Percentiles rank a stretch among this genome's conserved stretches.
These are phyloP conservation scores for Luidia sarsii DNA, from an alignment of 53 echinoderm and acorn worm genomes.

Conservation along the genomic window DNA sequence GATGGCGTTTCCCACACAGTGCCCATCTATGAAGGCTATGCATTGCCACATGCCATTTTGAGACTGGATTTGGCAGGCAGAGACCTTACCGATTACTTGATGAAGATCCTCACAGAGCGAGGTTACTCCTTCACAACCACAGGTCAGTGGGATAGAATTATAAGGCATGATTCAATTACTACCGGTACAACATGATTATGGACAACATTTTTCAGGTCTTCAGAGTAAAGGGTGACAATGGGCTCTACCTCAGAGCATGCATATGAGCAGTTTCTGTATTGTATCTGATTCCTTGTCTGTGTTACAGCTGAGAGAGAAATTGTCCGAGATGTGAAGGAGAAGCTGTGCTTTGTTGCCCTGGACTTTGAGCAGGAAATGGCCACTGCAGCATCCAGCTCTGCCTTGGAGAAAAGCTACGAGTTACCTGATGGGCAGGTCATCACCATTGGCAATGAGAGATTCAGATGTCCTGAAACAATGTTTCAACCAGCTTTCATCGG, in stretches of 20 bases:
- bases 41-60: constrained; percentile 82
- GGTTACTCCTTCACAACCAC: constrained; percentile 85
- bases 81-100: constrained; percentile 76
- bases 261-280: background rate
- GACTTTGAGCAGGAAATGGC: constrained; percentile 65
- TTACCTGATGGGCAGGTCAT: constrained; percentile 57
- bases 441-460: constrained; percentile 73
- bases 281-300: background rate
- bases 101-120: constrained; percentile 79
- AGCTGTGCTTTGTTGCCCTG: constrained; percentile 59
- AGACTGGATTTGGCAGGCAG: constrained; percentile 71
- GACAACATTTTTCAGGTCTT: background rate
- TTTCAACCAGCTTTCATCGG: constrained; percentile 89
- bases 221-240: background rate
- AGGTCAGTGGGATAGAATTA: constrained; percentile 39
- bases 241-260: background rate
- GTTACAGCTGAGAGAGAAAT: constrained; percentile 66
- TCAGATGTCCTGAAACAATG: constrained; percentile 76
- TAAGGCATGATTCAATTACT: background rate
- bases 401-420: constrained; percentile 52
- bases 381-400: constrained; percentile 51
- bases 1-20: constrained; percentile 91
- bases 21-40: constrained; percentile 87
- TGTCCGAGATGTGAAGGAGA: constrained; percentile 66
- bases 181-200: background rate